Evolutionary conservation across 2,113 vertebrate species (phyloP).

Genomic region (Megaceryle maxima): DNA sequence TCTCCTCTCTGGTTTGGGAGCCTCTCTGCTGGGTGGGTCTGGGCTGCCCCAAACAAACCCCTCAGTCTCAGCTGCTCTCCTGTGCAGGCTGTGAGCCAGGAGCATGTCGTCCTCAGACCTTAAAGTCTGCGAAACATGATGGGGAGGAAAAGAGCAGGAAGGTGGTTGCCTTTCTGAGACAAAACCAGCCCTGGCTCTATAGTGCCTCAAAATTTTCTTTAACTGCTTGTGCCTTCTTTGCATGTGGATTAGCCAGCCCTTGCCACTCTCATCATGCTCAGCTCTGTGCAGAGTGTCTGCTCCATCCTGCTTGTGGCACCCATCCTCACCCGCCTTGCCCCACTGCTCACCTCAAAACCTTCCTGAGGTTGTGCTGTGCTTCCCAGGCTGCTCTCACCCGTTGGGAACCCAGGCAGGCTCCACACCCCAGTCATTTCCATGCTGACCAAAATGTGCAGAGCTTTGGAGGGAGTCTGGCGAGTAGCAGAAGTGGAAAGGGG

Average conservation of each 20-base stretch:
- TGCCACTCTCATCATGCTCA: not conserved
- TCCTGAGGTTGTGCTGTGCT: accelerated
- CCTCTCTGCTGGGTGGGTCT: not conserved
- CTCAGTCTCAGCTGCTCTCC: not conserved
- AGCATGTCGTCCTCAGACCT: not conserved
- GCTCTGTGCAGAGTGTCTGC: not conserved
- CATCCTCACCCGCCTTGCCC: not conserved
- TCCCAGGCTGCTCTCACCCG: not conserved
- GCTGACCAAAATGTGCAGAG: accelerated
- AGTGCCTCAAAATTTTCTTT: not conserved
- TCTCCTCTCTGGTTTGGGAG: not conserved
- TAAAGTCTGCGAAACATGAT: not conserved
- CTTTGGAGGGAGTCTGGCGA: not conserved
- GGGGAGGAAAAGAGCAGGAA: not conserved
- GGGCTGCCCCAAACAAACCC: not conserved
- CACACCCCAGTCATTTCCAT: not conserved
- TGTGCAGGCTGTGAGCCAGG: accelerated
- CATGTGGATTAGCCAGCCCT: accelerated
- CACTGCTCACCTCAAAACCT: accelerated
- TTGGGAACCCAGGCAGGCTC: not conserved
- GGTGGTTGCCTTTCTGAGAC: not conserved
- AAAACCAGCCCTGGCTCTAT: not conserved
- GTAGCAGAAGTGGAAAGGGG: not conserved
- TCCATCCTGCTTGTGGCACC: accelerated
- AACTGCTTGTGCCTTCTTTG: accelerated